phyloP scores from a whole-genome alignment of 2,113 vertebrate species.

The Garra rufa region DNA sequence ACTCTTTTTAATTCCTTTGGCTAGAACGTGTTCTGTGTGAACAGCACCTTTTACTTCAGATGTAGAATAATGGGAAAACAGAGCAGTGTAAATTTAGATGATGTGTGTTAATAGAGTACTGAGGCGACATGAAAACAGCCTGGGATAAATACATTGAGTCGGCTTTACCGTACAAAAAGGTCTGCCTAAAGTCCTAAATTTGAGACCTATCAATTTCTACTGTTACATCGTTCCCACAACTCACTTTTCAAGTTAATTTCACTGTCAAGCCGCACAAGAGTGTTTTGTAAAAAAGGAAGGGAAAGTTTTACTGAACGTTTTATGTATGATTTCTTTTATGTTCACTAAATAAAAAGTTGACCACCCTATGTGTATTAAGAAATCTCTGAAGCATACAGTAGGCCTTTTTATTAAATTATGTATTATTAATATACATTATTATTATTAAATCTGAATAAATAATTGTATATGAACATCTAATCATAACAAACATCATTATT shows the following conservation, averaged over 20 bases:
- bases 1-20: not conserved
- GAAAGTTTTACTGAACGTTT: constrained; percentile 11
- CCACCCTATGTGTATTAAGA: not conserved
- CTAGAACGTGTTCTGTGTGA: not conserved
- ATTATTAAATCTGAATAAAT: not conserved
- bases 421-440: not conserved
- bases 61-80: not conserved
- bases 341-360: not conserved
- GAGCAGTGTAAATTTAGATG: constrained; percentile 5
- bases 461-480: not conserved
- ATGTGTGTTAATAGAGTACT: not conserved
- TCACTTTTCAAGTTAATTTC: constrained; percentile 14
- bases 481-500: not conserved
- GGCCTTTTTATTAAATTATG: not conserved
- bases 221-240: constrained; percentile 23
- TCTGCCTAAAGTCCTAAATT: constrained; percentile 10
- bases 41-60: not conserved
- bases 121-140: constrained; percentile 3
- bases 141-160: not conserved
- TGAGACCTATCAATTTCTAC: constrained; percentile 25
- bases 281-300: too few species aligned
- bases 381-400: not conserved
- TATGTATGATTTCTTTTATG: not conserved
- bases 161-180: constrained; percentile 5
- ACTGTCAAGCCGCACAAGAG: too few species aligned